These are phyloP conservation scores for Elysia chlorotica DNA, from an alignment of 1,140 invertebrate genomes.

Conservation along the genomic window DNA sequence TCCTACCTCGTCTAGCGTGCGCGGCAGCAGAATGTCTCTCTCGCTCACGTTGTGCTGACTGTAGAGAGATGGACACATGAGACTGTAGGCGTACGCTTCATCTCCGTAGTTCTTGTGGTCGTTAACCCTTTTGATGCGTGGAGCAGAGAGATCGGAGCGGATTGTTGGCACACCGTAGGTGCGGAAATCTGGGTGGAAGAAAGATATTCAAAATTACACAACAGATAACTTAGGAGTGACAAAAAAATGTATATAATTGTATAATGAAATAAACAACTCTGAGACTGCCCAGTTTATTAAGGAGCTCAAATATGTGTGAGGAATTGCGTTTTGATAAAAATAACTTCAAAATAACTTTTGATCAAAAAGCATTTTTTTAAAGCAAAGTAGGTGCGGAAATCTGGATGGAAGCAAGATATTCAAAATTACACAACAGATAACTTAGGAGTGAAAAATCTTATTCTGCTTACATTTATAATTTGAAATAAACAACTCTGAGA, in stretches of 20 bases:
- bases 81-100: constrained; percentile 53
- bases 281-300: too few species aligned
- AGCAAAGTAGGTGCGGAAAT: too few species aligned
- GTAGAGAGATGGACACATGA: constrained; percentile 58
- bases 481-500: too few species aligned
- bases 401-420: constrained; percentile 26
- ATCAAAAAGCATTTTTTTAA: too few species aligned
- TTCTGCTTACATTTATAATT: neutral
- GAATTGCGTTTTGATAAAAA: too few species aligned
- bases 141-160: constrained; percentile 53
- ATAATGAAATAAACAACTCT: too few species aligned
- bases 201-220: neutral
- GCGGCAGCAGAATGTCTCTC: constrained; percentile 55
- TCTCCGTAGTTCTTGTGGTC: constrained; percentile 59
- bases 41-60: constrained; percentile 55
- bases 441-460: neutral
- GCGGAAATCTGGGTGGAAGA: constrained; percentile 47
- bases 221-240: neutral
- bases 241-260: neutral
- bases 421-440: neutral
- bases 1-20: constrained; percentile 53
- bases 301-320: too few species aligned
- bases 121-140: constrained; percentile 48
- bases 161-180: constrained; percentile 60
- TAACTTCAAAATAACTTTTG: too few species aligned